Evolutionary conservation across 2,797 vertebrate species (phyloP).

Genomic region (Acanthopagrus latus): DNA sequence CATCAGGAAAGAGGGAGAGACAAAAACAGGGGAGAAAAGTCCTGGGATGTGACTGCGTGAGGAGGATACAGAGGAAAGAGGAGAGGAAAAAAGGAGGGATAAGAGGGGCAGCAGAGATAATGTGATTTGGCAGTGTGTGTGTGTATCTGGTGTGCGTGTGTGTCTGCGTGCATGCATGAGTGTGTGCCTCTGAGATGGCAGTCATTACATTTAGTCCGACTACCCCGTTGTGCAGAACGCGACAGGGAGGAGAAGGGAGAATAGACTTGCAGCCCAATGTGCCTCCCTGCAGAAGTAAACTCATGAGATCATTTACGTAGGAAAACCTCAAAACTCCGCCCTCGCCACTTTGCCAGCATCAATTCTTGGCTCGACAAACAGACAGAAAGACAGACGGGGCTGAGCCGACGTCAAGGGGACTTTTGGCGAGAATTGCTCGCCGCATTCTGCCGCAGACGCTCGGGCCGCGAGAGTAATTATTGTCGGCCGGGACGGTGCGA

Average conservation of each 20-base stretch:
- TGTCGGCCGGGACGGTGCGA: conserved; percentile 42
- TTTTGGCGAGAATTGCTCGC: conserved; percentile 40
- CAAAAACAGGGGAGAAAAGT: conserved; percentile 58
- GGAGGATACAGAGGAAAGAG: conserved; percentile 59
- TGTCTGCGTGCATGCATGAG: conserved; percentile 39
- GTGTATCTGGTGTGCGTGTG: conserved; percentile 18
- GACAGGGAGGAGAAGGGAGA: conserved; percentile 36
- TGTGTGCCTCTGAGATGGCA: conserved; percentile 31
- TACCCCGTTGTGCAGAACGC: conserved; percentile 27
- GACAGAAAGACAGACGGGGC: conserved; percentile 31
- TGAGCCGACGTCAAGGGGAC: conserved; percentile 35
- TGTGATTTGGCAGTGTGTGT: conserved; percentile 52
- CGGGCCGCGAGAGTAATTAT: conserved; percentile 53
- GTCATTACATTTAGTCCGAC: conserved; percentile 62
- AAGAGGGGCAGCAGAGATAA: conserved; percentile 55
- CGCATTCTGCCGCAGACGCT: conserved; percentile 34
- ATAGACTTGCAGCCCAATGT: conserved; percentile 21
- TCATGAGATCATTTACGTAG: not conserved
- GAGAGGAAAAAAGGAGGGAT: conserved; percentile 45
- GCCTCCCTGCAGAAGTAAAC: conserved; percentile 27
- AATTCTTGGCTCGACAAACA: conserved; percentile 2
- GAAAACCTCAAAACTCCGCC: not conserved
- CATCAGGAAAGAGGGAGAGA: conserved; percentile 65
- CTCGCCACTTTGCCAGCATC: not conserved
- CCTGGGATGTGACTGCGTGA: conserved; percentile 65